These are phyloP conservation scores for Thymelicus lineola DNA, from an alignment of 2,888 invertebrate species.

Conservation along the genomic window DNA sequence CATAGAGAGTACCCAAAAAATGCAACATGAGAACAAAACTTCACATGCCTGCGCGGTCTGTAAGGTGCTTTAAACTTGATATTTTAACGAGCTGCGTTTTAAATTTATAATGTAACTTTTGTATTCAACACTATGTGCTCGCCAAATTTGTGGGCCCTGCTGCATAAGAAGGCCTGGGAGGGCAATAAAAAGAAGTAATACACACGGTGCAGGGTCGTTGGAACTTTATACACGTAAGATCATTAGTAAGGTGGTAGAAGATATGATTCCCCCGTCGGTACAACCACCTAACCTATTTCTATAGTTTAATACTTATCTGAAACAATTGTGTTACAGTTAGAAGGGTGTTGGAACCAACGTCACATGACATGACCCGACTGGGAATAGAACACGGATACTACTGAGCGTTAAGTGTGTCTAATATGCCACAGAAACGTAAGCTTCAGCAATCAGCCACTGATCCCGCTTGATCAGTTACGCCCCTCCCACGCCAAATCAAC, in stretches of 20 bases:
- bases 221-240: background rate
- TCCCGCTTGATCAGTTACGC: slow-evolving; percentile 19
- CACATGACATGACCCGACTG: too few relatives aligned
- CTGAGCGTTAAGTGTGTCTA: background rate
- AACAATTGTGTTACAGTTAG: too few relatives aligned
- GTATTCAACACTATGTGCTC: slow-evolving; percentile 74
- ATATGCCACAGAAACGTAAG: background rate
- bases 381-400: background rate
- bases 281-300: too few relatives aligned
- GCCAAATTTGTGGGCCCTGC: slow-evolving; percentile 55
- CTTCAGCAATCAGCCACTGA: slow-evolving; percentile 16
- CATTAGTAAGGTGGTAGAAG: too few relatives aligned
- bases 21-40: background rate
- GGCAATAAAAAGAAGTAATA: slow-evolving; percentile 15
- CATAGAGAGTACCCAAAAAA: background rate
- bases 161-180: slow-evolving; percentile 35
- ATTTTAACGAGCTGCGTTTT: slow-evolving; percentile 78
- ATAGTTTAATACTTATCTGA: too few relatives aligned
- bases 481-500: slow-evolving; percentile 27
- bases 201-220: slow-evolving; percentile 11
- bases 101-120: slow-evolving; percentile 80
- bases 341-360: too few relatives aligned
- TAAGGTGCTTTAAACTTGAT: slow-evolving; percentile 52
- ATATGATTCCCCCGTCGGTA: too few relatives aligned
- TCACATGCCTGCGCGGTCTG: slow-evolving; percentile 16